phyloP scores from a whole-genome alignment of 2,888 invertebrate genomes.

The Eucera pruinosa region DNA sequence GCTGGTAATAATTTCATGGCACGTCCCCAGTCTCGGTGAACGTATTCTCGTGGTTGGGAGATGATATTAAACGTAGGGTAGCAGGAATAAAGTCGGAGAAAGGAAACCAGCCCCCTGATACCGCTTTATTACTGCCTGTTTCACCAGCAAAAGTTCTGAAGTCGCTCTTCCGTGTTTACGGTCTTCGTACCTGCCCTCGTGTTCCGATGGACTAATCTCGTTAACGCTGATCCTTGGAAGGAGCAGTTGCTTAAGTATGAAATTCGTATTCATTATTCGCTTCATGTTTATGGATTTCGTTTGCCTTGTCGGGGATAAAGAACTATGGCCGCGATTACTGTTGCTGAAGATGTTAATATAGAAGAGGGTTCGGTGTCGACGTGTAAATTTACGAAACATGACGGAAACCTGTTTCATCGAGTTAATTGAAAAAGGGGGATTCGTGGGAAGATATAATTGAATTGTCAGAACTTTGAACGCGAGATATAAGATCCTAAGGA shows the following conservation, averaged over 20 bases:
- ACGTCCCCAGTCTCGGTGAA: not conserved
- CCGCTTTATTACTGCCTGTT: constrained; percentile 30
- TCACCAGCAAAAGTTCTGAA: constrained; percentile 24
- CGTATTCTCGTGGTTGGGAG: constrained; percentile 1
- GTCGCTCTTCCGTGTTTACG: constrained; percentile 42
- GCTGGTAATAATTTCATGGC: constrained; percentile 23
- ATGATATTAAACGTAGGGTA: constrained; percentile 23
- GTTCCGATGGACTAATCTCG: constrained; percentile 47
- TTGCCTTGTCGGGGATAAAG: not conserved
- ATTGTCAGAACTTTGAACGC: too few relatives aligned
- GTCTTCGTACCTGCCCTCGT: constrained; percentile 19
- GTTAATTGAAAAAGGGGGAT: not conserved
- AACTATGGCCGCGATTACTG: not conserved
- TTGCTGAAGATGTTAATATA: not conserved
- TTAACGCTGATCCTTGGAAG: constrained; percentile 24
- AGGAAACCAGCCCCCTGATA: constrained; percentile 1
- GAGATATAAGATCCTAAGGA: too few relatives aligned
- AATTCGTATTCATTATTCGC: constrained; percentile 1
- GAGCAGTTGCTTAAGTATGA: not conserved
- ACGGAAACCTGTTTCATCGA: not conserved
- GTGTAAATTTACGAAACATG: not conserved
- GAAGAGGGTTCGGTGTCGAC: not conserved
- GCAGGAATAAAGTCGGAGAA: constrained; percentile 21
- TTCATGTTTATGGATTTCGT: constrained; percentile 12
- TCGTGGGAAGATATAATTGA: too few relatives aligned